Conservation (phyloP, 2,888 invertebrate species). For the Drosophila neonasuta region DNA sequence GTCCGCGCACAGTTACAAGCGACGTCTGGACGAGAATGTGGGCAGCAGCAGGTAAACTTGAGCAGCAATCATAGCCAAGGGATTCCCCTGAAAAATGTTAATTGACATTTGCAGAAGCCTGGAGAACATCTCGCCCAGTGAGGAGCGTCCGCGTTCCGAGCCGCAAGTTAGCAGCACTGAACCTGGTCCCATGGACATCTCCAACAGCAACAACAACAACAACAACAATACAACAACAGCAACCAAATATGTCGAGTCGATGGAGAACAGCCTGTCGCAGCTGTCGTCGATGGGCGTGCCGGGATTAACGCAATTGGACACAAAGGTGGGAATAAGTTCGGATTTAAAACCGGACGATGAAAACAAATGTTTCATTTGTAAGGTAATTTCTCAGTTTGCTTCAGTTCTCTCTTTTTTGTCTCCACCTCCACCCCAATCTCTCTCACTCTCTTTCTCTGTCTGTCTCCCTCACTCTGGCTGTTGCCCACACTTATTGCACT, state of each 20-base stretch:
- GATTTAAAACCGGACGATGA: constrained; percentile 83
- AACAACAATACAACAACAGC: constrained; percentile 79
- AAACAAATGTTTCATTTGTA: constrained; percentile 89
- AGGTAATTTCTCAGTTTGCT: constrained; percentile 84
- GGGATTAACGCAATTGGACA: constrained; percentile 81
- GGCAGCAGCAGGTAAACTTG: constrained; percentile 74
- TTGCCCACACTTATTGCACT: constrained; percentile 19
- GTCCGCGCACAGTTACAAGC: constrained; percentile 60
- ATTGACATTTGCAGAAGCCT: constrained; percentile 55
- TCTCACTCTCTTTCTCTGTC: background rate
- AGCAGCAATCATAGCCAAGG: background rate
- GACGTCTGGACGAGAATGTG: constrained; percentile 79
- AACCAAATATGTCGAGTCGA: constrained; percentile 63
- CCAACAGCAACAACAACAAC: constrained; percentile 82
- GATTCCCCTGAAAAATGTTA: background rate
- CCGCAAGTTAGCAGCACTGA: constrained; percentile 82
- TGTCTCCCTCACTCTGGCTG: background rate
- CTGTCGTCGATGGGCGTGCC: constrained; percentile 77
- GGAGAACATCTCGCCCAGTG: constrained; percentile 78
- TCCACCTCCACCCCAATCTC: constrained; percentile 5
- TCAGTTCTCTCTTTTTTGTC: constrained; percentile 61
- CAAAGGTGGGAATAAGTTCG: constrained; percentile 82
- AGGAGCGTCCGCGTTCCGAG: constrained; percentile 81
- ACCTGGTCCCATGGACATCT: constrained; percentile 75
- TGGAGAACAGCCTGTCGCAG: constrained; percentile 81